A percentile compares a stretch with the other conserved stretches of the same genome.
phyloP scores from a whole-genome alignment of 2,113 vertebrate genomes.

The Pelecanus crispus region DNA sequence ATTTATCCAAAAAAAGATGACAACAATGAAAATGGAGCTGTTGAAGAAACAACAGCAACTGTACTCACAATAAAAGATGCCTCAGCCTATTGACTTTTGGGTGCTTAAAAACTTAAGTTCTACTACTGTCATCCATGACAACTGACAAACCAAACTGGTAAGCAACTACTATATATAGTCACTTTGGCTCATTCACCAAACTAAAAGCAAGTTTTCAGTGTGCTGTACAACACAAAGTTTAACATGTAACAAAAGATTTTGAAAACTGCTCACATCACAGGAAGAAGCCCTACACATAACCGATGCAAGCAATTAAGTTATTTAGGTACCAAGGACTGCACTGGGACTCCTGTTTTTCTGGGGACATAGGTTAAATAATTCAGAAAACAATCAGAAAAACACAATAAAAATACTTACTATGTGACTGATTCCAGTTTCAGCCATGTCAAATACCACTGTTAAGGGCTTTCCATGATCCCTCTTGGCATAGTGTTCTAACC shows the following conservation, averaged over 20 bases:
- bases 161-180: not conserved
- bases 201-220: not conserved
- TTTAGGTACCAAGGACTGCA: not conserved
- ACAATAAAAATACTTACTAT: constrained; percentile 81
- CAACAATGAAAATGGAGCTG: not conserved
- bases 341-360: not conserved
- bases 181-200: not conserved
- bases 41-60: not conserved
- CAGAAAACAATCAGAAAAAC: not conserved
- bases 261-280: not conserved
- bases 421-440: constrained; percentile 89
- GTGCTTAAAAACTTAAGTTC: not conserved
- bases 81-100: not conserved
- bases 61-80: not conserved
- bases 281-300: not conserved
- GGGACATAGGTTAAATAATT: not conserved
- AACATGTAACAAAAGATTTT: not conserved
- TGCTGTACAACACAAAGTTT: not conserved
- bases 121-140: not conserved
- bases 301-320: not conserved
- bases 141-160: not conserved
- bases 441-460: constrained; percentile 95
- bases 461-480: constrained; percentile 92
- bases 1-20: not conserved
- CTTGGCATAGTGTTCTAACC: constrained; percentile 91